Evolutionary conservation across 2,888 invertebrate species (phyloP).

Genomic region (Phorcus lineatus): DNA sequence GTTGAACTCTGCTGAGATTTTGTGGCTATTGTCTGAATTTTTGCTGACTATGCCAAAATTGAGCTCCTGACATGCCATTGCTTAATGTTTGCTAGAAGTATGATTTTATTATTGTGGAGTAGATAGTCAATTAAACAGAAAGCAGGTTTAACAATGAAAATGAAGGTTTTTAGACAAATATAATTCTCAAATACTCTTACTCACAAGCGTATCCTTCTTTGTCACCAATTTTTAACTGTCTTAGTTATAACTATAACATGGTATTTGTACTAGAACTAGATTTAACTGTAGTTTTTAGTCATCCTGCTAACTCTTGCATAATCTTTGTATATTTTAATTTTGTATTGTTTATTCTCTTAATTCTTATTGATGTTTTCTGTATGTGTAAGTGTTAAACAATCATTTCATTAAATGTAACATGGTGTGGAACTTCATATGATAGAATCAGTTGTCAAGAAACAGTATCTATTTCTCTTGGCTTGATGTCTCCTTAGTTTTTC

Average conservation of each 20-base stretch:
- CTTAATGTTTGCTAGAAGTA: constrained; percentile 3
- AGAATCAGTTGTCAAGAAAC: too few species aligned
- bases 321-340: constrained; percentile 3
- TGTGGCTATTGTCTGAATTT: constrained; percentile 4
- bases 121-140: too few species aligned
- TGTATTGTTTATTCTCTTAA: constrained; percentile 7
- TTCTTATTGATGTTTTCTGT: background rate
- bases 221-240: constrained; percentile 14
- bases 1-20: background rate
- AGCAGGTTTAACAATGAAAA: too few species aligned
- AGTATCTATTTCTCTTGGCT: too few species aligned
- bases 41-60: background rate
- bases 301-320: constrained; percentile 22
- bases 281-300: constrained; percentile 12
- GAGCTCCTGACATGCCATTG: background rate
- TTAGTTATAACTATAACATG: constrained; percentile 8
- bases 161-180: too few species aligned
- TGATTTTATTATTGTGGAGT: background rate
- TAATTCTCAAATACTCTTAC: too few species aligned
- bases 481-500: too few species aligned
- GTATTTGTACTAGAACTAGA: constrained; percentile 9
- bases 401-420: constrained; percentile 13
- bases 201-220: background rate
- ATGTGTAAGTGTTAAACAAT: background rate
- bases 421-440: background rate